Conservation (phyloP, 1,140 invertebrate genomes). For the Eubasilissa regina region DNA sequence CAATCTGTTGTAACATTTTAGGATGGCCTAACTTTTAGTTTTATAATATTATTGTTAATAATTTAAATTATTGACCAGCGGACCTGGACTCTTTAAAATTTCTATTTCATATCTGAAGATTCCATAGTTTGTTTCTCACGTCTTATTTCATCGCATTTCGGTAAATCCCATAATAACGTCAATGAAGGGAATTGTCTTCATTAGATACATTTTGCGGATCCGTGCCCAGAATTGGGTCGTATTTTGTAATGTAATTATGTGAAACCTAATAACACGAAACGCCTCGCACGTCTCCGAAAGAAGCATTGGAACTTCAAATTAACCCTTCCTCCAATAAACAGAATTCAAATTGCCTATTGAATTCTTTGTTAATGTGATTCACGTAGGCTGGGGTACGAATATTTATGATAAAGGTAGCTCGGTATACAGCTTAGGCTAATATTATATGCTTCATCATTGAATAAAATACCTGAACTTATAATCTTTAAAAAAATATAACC, state of each 20-base stretch:
- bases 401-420: background rate
- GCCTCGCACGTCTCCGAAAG: background rate
- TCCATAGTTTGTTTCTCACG: background rate
- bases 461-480: too few species aligned
- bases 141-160: conserved; percentile 1
- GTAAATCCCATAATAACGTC: conserved; percentile 27
- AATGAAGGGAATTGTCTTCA: conserved; percentile 23
- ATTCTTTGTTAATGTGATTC: conserved; percentile 6
- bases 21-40: too few species aligned
- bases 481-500: too few species aligned
- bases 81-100: too few species aligned
- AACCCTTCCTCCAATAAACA: background rate
- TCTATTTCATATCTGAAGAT: too few species aligned
- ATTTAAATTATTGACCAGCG: too few species aligned
- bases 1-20: too few species aligned
- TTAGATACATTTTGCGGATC: conserved; percentile 34
- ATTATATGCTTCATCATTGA: too few species aligned
- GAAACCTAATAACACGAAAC: conserved; percentile 10
- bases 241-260: conserved; percentile 34
- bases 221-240: conserved; percentile 12
- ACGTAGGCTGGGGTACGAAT: background rate
- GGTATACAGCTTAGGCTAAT: too few species aligned
- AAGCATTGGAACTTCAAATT: background rate
- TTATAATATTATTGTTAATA: too few species aligned
- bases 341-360: background rate